Evolutionary conservation across 2,888 invertebrate genomes (phyloP).

Genomic region (Caenorhabditis sp.): DNA sequence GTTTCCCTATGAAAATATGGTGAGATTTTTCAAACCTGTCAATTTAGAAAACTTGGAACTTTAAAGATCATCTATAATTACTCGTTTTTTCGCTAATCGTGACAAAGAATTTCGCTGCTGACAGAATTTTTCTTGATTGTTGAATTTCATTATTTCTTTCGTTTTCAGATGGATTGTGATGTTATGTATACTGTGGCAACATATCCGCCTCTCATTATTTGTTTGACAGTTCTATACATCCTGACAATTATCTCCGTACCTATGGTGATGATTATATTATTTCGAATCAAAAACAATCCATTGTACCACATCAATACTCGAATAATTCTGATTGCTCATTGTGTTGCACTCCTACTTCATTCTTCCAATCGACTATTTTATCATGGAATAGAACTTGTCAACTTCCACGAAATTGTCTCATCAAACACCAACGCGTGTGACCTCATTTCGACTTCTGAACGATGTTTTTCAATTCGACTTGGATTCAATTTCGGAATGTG

Average conservation of each 20-base stretch:
- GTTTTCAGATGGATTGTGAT: slow-evolving; percentile 9
- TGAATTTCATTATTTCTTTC: not conserved
- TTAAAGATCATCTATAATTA: too few relatives aligned
- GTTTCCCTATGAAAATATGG: too few relatives aligned
- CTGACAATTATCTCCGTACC: slow-evolving; percentile 6
- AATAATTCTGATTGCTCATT: slow-evolving; percentile 14
- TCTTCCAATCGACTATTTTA: slow-evolving; percentile 4
- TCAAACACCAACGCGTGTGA: slow-evolving; percentile 13
- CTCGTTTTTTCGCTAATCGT: too few relatives aligned
- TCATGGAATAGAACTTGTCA: slow-evolving; percentile 11
- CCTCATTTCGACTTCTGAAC: slow-evolving; percentile 8
- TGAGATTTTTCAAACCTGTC: too few relatives aligned
- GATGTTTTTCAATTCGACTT: slow-evolving; percentile 19
- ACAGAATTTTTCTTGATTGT: not conserved
- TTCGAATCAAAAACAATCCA: slow-evolving; percentile 11
- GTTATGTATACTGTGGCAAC: slow-evolving; percentile 12
- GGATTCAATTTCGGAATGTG: slow-evolving; percentile 20
- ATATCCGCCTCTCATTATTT: slow-evolving; percentile 2
- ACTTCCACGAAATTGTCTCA: slow-evolving; percentile 3
- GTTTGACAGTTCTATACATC: slow-evolving; percentile 1
- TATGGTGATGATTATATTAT: slow-evolving; percentile 5
- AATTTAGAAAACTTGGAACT: too few relatives aligned
- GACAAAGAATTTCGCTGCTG: too few relatives aligned
- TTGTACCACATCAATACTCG: slow-evolving; percentile 20
- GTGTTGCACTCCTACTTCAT: not conserved